Evolutionary conservation across 2,113 vertebrate species (phyloP), one percentile per base, ranked within the genome.

Genomic region (Hyaena hyaena): DNA sequence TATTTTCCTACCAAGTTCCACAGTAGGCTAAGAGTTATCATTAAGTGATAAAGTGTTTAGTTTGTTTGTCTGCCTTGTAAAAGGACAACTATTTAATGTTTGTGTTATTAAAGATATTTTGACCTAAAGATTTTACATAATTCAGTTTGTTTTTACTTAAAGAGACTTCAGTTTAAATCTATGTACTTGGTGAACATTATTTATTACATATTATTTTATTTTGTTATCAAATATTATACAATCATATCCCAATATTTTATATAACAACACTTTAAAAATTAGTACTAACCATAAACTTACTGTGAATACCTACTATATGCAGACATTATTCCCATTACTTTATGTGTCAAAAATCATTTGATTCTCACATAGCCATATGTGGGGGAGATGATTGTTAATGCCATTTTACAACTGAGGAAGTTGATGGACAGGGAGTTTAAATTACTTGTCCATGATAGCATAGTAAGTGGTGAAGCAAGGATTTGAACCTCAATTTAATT

Each of bases 331-430:
- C 10, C 39, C 85, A 2, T 90, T 45, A 80, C 68, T 79, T 80
- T 71, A 82, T 33, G n/a, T 89, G 33, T 69, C 17, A 95, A 69
- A 91, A 86, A 26, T 90, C 50, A 96, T 33, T 93, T 93, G 53
- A 73, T 94, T 91, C 5, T 89, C 26, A 89, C 43, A 86, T 10
- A 81, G 7, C 14, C 10, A 39, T 33, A 28, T 71, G 6, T 92
- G n/a, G 6, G 82, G 77, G 31, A 28, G 8, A 69, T 28, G 66
- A 71, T 71, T 45, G 24, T 94, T 77, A 90, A 82, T 61, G 15
- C 8, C 31, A 43, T 93, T 58, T 96, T 94, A 82, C 14, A 81
- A 17, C 5, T 8, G 4, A 85, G 5, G 53, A 89, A 93, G 15
- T 16, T 66, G 65, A 90, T 90, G 82, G 58, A 50, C 26, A 7